Evolutionary conservation across 2,113 vertebrate genomes (phyloP), one percentile per base, ranked within the genome.

Genomic region (Rostratula benghalensis): DNA sequence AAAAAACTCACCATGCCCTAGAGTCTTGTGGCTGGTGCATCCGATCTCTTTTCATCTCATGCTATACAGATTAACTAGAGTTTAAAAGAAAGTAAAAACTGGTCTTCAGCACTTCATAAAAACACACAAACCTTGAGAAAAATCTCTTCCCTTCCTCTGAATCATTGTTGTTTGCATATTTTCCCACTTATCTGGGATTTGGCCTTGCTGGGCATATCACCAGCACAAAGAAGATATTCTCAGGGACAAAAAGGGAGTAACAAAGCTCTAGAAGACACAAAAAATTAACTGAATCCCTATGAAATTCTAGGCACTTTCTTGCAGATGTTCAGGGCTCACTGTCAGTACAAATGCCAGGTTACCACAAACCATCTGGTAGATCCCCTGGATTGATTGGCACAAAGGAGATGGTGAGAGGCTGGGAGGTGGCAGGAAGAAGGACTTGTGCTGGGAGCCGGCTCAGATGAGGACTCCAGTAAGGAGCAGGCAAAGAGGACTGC

Each of bases 41-140:
- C 95, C 91, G 19, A 45, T 71, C 53, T 92, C 56, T 96, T 93
- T 93, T 92, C 63, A 73, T 94, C 51, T 94, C 43, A 63, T 17
- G 39, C 91, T 77, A 77, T 77, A 80, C 21, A 69, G 48, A 71
- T 70, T 83, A 96, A 93, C 57, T 95, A 9, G n/a, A 76, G 89
- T 50, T 94, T 94, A 89, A 97, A 95, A n/a, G n/a, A n/a, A n/a
- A n/a, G n/a, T n/a, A n/a, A n/a, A n/a, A n/a, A n/a, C 76, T 89
- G 51, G 20, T 63, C 41, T 84, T 97, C 67, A 93, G 4, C 63
- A 65, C 64, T 65, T 91, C 31, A 33, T 64, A 45, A 73, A 89
- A 75, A 14, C 43, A 75, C 39, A 53, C 10, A 69, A 11, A 67
- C 31, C 41, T 76, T 82, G 61, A 93, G 53, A 84, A 68, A 84